These are phyloP conservation scores for Oenanthe melanoleuca DNA, from an alignment of 2,113 vertebrate species.

Conservation along the genomic window DNA sequence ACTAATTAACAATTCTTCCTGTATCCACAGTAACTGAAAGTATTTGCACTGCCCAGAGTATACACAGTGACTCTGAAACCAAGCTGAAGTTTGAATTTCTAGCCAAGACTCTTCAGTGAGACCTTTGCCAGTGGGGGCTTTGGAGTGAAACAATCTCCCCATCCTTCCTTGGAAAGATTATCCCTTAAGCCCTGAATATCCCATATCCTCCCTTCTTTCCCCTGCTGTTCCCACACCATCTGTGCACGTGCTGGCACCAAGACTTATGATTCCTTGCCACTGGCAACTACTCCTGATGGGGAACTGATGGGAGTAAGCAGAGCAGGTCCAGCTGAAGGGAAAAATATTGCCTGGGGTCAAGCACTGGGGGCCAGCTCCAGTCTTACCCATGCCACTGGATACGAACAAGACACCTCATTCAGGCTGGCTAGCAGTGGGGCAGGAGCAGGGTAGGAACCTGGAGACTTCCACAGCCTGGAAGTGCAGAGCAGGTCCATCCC, in stretches of 20 bases:
- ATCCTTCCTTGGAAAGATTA: not conserved
- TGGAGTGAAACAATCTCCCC: not conserved
- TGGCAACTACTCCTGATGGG: not conserved
- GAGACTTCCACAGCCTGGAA: not conserved
- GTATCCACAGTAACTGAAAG: not conserved
- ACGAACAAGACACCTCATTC: not conserved
- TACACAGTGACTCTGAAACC: not conserved
- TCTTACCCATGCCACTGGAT: rapidly evolving
- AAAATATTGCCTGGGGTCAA: not conserved
- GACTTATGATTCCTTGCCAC: not conserved
- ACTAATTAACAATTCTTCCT: constrained; percentile 26
- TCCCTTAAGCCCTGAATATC: not conserved
- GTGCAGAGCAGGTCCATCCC: not conserved
- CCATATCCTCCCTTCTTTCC: not conserved
- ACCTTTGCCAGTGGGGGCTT: not conserved
- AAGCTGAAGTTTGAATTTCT: not conserved
- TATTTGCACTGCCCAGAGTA: not conserved
- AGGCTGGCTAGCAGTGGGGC: not conserved
- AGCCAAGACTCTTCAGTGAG: not conserved
- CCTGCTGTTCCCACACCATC: not conserved
- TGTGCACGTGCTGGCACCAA: not conserved
- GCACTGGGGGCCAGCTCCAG: not conserved
- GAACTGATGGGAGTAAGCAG: rapidly evolving
- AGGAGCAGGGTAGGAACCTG: not conserved
- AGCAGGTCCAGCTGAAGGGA: not conserved